phyloP scores from a whole-genome alignment of 2,797 vertebrate genomes.

The Hemitrygon akajei region DNA sequence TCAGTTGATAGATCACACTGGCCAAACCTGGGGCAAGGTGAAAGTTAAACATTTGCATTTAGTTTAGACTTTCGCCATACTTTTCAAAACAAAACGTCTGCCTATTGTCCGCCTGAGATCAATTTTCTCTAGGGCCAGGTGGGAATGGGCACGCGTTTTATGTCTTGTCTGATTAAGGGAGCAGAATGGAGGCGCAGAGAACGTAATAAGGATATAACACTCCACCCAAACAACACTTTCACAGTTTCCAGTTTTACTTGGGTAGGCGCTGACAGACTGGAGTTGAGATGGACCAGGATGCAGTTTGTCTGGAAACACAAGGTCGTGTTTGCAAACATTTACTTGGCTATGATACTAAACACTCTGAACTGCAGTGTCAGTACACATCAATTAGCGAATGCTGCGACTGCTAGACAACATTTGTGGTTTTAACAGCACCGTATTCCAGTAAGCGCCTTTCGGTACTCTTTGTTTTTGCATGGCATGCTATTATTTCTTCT shows the following conservation, averaged over 20 bases:
- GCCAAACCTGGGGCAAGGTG: background rate
- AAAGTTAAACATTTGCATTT: constrained; percentile 19
- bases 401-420: background rate
- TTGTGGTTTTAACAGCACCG: background rate
- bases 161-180: background rate
- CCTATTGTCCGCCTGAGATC: background rate
- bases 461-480: background rate
- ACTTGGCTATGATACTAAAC: background rate
- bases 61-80: background rate
- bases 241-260: background rate
- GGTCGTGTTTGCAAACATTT: background rate
- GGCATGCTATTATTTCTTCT: background rate
- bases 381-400: constrained; percentile 6
- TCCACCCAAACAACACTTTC: background rate
- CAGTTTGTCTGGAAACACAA: background rate
- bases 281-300: background rate
- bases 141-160: background rate
- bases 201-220: background rate
- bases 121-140: background rate
- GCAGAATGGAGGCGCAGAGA: background rate
- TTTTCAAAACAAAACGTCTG: background rate
- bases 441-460: background rate
- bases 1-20: background rate
- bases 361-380: background rate
- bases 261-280: background rate